Base-by-base conservation (phyloP, 1,140 invertebrate species). In the Cydia amplana region DNA sequence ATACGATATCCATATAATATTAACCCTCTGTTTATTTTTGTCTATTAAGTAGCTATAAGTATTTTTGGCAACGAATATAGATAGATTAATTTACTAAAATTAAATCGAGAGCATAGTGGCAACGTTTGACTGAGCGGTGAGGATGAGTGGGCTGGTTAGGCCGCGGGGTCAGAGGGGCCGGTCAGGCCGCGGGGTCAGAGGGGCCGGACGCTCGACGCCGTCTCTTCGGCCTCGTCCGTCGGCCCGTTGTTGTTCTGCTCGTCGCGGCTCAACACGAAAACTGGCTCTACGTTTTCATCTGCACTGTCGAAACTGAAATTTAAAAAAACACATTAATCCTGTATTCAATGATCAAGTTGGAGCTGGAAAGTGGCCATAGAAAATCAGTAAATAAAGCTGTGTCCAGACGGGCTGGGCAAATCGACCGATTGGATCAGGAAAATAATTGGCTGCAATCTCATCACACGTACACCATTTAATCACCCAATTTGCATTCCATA, bases 231-330 rank as follows among this genome's bases (percentile, higher is more conserved):
- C 28, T 74, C 76, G 55, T 85, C 84, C 74, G 78, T 85, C 80
- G 82, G 79, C 73, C 83, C 79, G 72, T 90, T 91, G 65, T 91
- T 90, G 74, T 91, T 90, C 74, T 90, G 87, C 80, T 91, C 89
- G 72, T 89, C 87, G 46, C 86, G 80, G 70, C 81, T 86, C 77
- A 91, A 77, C 32, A 90, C 85, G 72, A 89, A 90, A 5, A 85
- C 85, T n/a, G 90, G 90, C 65, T 91, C 90, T 43, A 91, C 87
- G 36, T 87, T 89, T 72, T 91, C 88, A 51, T 91, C 89, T 6
- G 86, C 86, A 74, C 80, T 85, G 73, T 87, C 89, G 74, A 90
- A 92, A 79, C 89, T 91, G 79, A 25, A 86, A 89, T 70, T 32
- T 74, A 75, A 40, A 75, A 60, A 73, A 65, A 0, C 36, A 40